Percentiles rank a stretch among this genome's conserved stretches.
phyloP scores from a whole-genome alignment of 2,888 invertebrate genomes.

The Calliphora vomitoria region DNA sequence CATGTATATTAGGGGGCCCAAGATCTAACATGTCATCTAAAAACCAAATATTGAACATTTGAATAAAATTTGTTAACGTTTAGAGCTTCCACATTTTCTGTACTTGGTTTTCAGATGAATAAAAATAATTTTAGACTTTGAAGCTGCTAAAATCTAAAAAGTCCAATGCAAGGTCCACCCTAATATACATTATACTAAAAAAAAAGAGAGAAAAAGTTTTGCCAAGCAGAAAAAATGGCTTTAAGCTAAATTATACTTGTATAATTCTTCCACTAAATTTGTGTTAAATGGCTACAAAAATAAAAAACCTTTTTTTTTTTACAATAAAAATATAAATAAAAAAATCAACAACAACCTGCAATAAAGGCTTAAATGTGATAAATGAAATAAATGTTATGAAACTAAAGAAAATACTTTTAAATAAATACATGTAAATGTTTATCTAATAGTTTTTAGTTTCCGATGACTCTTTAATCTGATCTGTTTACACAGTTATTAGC shows the following conservation, averaged over 20 bases:
- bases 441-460: constrained; percentile 22
- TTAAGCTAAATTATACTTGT: constrained; percentile 58
- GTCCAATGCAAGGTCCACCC: too few species aligned
- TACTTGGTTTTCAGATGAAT: too few species aligned
- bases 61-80: too few species aligned
- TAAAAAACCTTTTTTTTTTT: constrained; percentile 1
- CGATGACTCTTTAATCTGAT: constrained; percentile 7
- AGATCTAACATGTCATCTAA: too few species aligned
- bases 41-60: too few species aligned
- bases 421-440: not conserved
- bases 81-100: too few species aligned
- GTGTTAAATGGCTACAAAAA: constrained; percentile 54
- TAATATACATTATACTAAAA: not conserved
- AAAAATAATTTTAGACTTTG: too few species aligned
- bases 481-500: not conserved
- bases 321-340: not conserved
- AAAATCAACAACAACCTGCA: not conserved
- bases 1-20: not conserved
- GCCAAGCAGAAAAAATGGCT: constrained; percentile 37
- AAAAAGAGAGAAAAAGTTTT: constrained; percentile 28
- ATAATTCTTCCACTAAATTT: constrained; percentile 65
- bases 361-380: not conserved
- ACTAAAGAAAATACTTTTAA: not conserved
- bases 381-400: not conserved
- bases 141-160: too few species aligned